Base-by-base conservation (phyloP, 1,140 invertebrate genomes). In the Bursaphelenchus mucronatus region DNA sequence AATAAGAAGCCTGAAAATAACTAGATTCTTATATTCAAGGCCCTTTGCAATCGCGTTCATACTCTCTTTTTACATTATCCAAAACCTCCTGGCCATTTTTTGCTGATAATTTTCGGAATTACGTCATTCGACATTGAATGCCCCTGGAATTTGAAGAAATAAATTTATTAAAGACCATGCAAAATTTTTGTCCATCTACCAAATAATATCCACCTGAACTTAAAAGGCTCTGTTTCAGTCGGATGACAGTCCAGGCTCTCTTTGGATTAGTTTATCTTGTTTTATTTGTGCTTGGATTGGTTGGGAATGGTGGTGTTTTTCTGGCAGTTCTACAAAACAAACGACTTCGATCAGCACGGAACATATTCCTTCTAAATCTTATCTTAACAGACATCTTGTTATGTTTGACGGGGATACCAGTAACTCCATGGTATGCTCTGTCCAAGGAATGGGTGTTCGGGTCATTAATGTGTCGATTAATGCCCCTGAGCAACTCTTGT, bases 401-500 rank as follows among this genome's bases (percentile, higher is more conserved):
- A 8, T 79, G 80, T 40, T 63, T 79, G 21, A 80, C 79, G 0
- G 76, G 65, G 8, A 69, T 79, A 9, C 76, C 76, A n/a, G 77
- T 79, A 4, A 80, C 76, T 0, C 76, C 30, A 7, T 13, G 43
- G 63, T 66, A 45, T n/a, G 76, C 76, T 1, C 46, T 78, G 47
- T 64, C 71, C 10, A 79, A 79, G 63, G 68, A 76, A 46, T 79
- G 78, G 78, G 58, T 54, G n/a, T 79, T 79, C 53, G 79, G 79
- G 2, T 45, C 70, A 11, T 47, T 81, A 9, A 79, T 79, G 76
- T 79, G 78, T 51, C 71, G 76, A 39, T 51, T 81, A 40, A 69
- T 79, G 59, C 76, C 78, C 9, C 41, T 79, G n/a, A 72, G 68
- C 11, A 76, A 73, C 61, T 79, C 76, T 41, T 79, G 77, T 64